Conservation (phyloP, 1,140 invertebrate species). For the Lethrus apterus region DNA sequence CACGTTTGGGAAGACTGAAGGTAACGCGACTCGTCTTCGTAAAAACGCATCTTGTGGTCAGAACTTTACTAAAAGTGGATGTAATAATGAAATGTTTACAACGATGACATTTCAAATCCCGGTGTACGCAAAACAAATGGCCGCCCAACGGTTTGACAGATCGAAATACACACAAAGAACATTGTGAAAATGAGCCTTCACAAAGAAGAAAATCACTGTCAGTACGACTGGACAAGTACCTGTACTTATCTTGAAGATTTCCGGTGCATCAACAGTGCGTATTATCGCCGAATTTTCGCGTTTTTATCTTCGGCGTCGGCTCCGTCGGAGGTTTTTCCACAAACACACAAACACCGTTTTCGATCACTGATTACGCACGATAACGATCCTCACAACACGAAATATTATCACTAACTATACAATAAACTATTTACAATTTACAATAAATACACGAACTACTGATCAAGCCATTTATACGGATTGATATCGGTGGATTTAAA, state of each 20-base stretch:
- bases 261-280: slow-evolving; percentile 31
- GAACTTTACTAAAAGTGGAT: no score
- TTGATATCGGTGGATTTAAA: slow-evolving; percentile 40
- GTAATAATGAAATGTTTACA: slow-evolving; percentile 35
- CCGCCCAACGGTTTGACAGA: slow-evolving; percentile 30
- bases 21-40: no score
- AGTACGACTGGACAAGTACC: slow-evolving; percentile 24
- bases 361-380: slow-evolving; percentile 37
- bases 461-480: slow-evolving; percentile 40
- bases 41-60: no score
- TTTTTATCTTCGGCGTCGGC: slow-evolving; percentile 36
- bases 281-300: slow-evolving; percentile 31
- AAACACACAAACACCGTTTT: slow-evolving; percentile 37
- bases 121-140: slow-evolving; percentile 38
- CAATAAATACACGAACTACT: slow-evolving; percentile 34
- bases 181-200: slow-evolving; percentile 12
- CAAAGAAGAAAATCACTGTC: slow-evolving; percentile 12
- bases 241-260: slow-evolving; percentile 24
- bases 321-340: slow-evolving; percentile 34
- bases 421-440: slow-evolving; percentile 44
- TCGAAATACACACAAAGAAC: slow-evolving; percentile 36
- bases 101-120: slow-evolving; percentile 40
- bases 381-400: slow-evolving; percentile 36
- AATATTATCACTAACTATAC: slow-evolving; percentile 45
- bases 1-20: no score